Evolutionary conservation across 2,888 invertebrate genomes (phyloP), one percentile per base, ranked within the genome.

Genomic region (Toxonevra muliebris): DNA sequence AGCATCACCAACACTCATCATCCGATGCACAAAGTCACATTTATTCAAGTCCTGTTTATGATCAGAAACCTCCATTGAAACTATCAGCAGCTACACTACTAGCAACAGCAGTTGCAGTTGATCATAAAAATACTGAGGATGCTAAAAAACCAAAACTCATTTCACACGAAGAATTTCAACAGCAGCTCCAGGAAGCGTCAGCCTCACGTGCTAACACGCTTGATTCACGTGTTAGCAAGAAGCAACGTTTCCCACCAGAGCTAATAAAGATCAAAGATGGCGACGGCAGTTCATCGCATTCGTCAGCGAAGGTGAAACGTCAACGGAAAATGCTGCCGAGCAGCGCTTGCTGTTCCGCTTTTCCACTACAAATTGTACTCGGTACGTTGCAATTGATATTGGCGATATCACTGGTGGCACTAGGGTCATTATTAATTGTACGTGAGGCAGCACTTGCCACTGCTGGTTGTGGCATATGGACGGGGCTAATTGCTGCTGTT

Each of bases 21-120:
- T 66, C 73, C 61, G 84, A 83, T 74, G 76, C 78, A 66, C 84
- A 84, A 70, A 84, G 81, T 80, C 85, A 84, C 69, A 84, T 84
- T 58, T 84, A 84, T 70, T 84, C 84, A 61, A 85, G 82, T 79
- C 84, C 85, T 43, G 84, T 85, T 10, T 83, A 84, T 58, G 79
- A 78, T 75, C 77, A 82, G 70, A 80, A 77, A 70, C 82, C 80
- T 10, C 60, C 69, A 58, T 43, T 82, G 19, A 82, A 80, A 58
- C 61, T 80, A 42, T 75, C 77, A 5, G 78, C 77, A 11, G 76
- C 74, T 55, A 73, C 76, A 19, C 48, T 81, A 20, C 45, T 82
- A 15, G 73, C 73, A 19, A 58, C 71, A 0, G 65, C 68, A 8
- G 73, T 71, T 41, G 73, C 65, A 1, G 13, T 11, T n/a, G 69